A percentile compares a stretch with the other conserved stretches of the same genome.
phyloP scores from a whole-genome alignment of 2,888 invertebrate genomes.

The Vandiemenella viatica region DNA sequence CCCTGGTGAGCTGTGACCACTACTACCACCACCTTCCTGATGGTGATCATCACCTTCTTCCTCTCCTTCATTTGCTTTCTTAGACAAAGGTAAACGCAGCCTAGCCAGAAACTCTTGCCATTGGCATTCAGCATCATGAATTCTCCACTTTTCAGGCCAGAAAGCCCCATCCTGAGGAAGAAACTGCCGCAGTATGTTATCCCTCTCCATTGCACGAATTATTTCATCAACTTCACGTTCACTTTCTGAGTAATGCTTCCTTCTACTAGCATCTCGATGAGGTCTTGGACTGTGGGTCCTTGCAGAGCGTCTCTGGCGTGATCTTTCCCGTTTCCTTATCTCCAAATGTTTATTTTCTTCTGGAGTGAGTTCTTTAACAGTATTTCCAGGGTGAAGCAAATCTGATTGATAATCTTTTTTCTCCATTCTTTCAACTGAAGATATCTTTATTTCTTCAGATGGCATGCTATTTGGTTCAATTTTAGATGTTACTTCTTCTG shows the following conservation, averaged over 20 bases:
- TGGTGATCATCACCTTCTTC: slow-evolving; percentile 24
- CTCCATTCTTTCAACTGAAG: too few species aligned
- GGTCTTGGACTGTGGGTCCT: slow-evolving; percentile 1
- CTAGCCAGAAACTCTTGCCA: slow-evolving; percentile 40
- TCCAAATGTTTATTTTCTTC: too few species aligned
- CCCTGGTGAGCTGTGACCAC: slow-evolving; percentile 13
- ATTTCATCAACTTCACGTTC: slow-evolving; percentile 10
- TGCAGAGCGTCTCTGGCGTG: neutral
- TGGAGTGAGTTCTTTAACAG: too few species aligned
- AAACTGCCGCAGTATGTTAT: neutral
- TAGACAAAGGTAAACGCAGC: slow-evolving; percentile 9
- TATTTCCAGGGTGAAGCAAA: too few species aligned
- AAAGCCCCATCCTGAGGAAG: slow-evolving; percentile 14
- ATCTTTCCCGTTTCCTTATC: neutral
- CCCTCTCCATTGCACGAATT: slow-evolving; percentile 8
- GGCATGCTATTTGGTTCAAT: too few species aligned
- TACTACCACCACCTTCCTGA: slow-evolving; percentile 10
- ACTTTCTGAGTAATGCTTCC: slow-evolving; percentile 9
- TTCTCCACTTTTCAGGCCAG: slow-evolving; percentile 17
- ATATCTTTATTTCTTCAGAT: too few species aligned
- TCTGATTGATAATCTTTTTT: too few species aligned
- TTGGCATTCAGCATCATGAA: slow-evolving; percentile 34
- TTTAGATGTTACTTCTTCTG: too few species aligned
- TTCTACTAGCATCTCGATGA: neutral
- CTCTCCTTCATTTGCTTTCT: slow-evolving; percentile 36